A percentile compares a stretch with the other conserved stretches of the same genome.
These are phyloP conservation scores for Pseudolaguvia tuberculata DNA, from an alignment of 2,113 vertebrate species.

Conservation along the genomic window DNA sequence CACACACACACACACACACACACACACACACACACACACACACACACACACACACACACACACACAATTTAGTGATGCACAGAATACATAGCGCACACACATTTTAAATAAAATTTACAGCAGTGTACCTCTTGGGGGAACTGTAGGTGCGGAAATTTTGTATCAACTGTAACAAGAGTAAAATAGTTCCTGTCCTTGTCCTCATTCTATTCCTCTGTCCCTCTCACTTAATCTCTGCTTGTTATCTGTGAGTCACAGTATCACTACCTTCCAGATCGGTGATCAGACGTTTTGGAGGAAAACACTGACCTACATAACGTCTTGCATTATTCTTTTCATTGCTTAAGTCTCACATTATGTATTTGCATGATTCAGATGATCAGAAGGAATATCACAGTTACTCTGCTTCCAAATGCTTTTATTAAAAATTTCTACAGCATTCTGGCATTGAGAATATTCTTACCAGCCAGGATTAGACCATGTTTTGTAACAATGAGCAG, in stretches of 20 bases:
- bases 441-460: neutral
- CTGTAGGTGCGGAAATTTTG: neutral
- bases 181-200: neutral
- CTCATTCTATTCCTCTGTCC: neutral
- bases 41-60: too few species aligned
- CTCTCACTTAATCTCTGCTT: neutral
- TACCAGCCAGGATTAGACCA: neutral
- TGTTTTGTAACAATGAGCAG: neutral
- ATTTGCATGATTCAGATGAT: too few species aligned
- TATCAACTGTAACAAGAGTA: neutral
- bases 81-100: too few species aligned
- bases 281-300: neutral
- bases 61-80: too few species aligned
- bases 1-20: too few species aligned
- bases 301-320: slow-evolving; percentile 63
- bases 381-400: too few species aligned
- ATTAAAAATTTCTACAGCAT: neutral
- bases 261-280: neutral
- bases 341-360: too few species aligned
- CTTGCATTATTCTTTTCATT: too few species aligned
- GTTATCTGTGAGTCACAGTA: neutral
- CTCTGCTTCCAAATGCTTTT: neutral
- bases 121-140: neutral
- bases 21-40: too few species aligned
- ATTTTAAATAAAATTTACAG: neutral